A percentile compares a stretch with the other conserved stretches of the same genome.
Evolutionary conservation across 2,113 vertebrate genomes (phyloP).

Genomic region (Podarcis raffonei): DNA sequence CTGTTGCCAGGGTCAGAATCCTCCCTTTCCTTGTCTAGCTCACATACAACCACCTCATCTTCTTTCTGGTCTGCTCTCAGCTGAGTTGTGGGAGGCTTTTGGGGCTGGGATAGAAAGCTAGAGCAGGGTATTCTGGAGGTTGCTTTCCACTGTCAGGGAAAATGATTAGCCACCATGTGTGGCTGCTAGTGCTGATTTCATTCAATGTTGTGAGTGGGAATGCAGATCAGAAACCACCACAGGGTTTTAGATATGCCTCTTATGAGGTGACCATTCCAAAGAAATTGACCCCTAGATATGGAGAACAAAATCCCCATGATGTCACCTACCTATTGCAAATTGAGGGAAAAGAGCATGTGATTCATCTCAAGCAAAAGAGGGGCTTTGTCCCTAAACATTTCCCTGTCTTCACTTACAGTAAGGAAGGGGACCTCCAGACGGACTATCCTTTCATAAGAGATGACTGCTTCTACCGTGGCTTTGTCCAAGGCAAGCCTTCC

Average conservation of each 20-base stretch:
- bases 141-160: neutral
- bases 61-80: neutral
- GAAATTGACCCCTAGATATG: neutral
- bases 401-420: constrained; percentile 56
- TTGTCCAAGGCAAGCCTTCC: constrained; percentile 35
- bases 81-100: neutral
- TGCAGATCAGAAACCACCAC: neutral
- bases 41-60: neutral
- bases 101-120: neutral
- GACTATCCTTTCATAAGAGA: constrained; percentile 32
- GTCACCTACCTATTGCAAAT: constrained; percentile 52
- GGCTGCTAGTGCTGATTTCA: neutral
- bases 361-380: constrained; percentile 56
- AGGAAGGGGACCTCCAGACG: constrained; percentile 32
- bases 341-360: constrained; percentile 33
- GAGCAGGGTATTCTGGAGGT: neutral
- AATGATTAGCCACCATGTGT: neutral
- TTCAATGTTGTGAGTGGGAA: neutral
- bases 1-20: neutral
- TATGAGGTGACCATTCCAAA: constrained; percentile 55
- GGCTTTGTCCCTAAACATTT: constrained; percentile 36
- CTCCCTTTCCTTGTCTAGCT: neutral
- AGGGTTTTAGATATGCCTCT: neutral
- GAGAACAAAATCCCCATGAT: neutral
- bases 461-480: constrained; percentile 32